These are phyloP conservation scores for Artibeus lituratus DNA, from an alignment of 2,797 vertebrate genomes.

Conservation along the genomic window DNA sequence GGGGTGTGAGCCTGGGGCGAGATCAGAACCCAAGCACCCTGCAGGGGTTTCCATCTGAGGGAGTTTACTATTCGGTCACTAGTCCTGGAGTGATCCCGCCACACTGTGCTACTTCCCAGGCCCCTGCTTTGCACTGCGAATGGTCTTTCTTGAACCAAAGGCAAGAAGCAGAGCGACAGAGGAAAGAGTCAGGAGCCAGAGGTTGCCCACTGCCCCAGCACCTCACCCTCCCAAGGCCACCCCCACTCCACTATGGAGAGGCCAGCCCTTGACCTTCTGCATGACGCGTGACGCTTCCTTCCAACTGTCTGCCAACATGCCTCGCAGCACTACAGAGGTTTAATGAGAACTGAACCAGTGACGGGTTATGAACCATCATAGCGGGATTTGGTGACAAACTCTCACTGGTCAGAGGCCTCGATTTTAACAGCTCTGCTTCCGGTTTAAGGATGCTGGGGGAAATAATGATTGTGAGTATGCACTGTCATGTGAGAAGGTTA, in stretches of 20 bases:
- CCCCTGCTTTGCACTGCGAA: background rate
- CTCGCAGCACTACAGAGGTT: background rate
- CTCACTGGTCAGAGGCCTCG: background rate
- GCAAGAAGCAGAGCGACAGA: background rate
- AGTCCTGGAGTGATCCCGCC: background rate
- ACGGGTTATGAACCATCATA: background rate
- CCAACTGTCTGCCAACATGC: background rate
- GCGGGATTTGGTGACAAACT: background rate
- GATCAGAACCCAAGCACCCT: background rate
- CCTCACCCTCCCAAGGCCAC: background rate
- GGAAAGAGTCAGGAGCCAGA: background rate
- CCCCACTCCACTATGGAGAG: too few species aligned
- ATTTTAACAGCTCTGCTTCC: background rate
- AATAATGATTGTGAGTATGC: background rate
- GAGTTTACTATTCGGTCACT: background rate
- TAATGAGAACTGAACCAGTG: background rate
- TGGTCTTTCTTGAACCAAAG: background rate
- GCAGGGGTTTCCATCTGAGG: background rate
- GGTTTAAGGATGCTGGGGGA: background rate
- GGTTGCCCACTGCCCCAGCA: rapidly evolving
- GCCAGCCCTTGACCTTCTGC: background rate
- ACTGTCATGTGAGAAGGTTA: background rate
- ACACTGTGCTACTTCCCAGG: background rate
- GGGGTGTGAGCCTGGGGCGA: background rate
- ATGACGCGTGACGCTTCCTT: background rate